Evolutionary conservation across 2,797 vertebrate species (phyloP), one percentile per base, ranked within the genome.

Genomic region (Psittacula echo): DNA sequence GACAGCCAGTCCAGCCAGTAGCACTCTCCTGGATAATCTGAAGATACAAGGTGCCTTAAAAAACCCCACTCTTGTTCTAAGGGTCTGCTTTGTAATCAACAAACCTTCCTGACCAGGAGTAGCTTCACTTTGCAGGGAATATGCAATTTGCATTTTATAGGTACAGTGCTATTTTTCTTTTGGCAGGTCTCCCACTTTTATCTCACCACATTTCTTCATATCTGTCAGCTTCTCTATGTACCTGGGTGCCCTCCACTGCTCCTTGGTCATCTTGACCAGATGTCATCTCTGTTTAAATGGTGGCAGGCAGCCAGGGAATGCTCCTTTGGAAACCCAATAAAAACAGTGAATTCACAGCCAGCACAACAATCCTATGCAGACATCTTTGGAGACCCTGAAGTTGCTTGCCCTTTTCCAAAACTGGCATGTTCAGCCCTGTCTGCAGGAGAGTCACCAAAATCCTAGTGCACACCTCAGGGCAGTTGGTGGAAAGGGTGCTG

Each of bases 261-360:
- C 12, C 70, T 77, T 92, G 92, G 94, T 95, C 93, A 93, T 85
- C 16, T 10, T 91, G 94, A 96, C 94, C 89, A 90, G 78, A 92
- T 85, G 81, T 89, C 24, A 89, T 58, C 58, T 54, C 79, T 85
- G 19, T 85, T 85, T 91, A 77, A 95, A 85, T 77, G 72, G 47
- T 87, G 92, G 81, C 72, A 77, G 60, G 56, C 53, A 91, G 72
- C 37, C 87, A 89, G 72, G 20, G 37, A 89, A 58, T 26, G 34
- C 11, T 79, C 22, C 66, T 89, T 89, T 67, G 30, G 41, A 85
- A 87, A 83, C 42, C 39, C 45, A 85, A 87, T 42, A 74, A 73
- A 65, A 83, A 13, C 1, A 73, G 8, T 32, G 53, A 83, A 62
- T 81, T 87, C 75, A 78, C 30, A 85, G 56, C n/a, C 3, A 39